Evolutionary conservation across 2,113 vertebrate species (phyloP), one percentile per base, ranked within the genome.

Genomic region (Laticauda colubrina): DNA sequence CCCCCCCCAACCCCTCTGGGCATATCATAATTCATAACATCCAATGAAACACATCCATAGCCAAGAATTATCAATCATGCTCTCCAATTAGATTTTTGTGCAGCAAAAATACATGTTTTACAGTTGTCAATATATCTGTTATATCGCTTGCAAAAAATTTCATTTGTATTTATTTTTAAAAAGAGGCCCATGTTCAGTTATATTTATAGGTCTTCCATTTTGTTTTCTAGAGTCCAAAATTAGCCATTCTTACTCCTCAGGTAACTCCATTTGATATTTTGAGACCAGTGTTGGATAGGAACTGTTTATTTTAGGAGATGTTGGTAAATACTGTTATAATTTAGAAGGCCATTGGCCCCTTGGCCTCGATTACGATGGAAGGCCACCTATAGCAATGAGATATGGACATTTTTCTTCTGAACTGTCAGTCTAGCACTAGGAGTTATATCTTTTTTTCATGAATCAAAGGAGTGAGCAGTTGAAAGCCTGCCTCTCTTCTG

Each of bases 381-480:
- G 90, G 53, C 21, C 14, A 45, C 90, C 34, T 56, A n/a, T 45
- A 81, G 54, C 64, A 26, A 45, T 43, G 20, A 18, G 34, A 54
- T 54, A 14, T 21, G n/a, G 61, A 3, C 89, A 64, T 90, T 51
- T 21, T 21, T 90, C 61, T 54, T 51, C 48, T 5, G 29, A 51
- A 54, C 10, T 21, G 91, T 88, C 53, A 88, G 4, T 24, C 92
- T 26, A 81, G 5, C 15, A 69, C 53, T 53, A 54, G 90, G 5
- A 12, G 18, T 15, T 39, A 39, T 81, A 24, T 1, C 15, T 0
- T 29, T 0, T 26, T 92, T 89, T 89, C n/a, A 55, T 69, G 75
- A 95, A 90, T 64, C 86, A 92, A 93, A 94, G 93, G 90, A 95
- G 53, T 64, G 89, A 95, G 94, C 95, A 95, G 86, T 85, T 89